Evolutionary conservation across 2,797 vertebrate genomes (phyloP), one percentile per base, ranked within the genome.

Genomic region (Syndactyla subalaris): DNA sequence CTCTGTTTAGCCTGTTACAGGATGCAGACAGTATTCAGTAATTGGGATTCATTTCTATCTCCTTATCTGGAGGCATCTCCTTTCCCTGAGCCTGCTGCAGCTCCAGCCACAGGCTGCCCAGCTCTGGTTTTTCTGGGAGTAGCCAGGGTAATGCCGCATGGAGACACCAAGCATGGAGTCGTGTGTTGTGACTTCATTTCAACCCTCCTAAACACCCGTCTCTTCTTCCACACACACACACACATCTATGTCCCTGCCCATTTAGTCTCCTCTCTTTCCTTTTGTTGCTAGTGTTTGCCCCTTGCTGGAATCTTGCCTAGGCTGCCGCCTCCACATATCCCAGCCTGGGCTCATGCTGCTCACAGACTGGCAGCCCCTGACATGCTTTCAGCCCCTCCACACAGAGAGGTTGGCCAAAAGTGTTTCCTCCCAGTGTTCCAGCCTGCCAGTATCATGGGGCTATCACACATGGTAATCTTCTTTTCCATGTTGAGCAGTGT

Each of bases 261-360:
- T 84, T 85, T 70, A 68, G 77, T 86, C 61, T 80, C 79, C 74
- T 85, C 61, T 91, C 26, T 82, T 66, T 78, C 55, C 10, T 81
- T 78, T 58, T 65, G 62, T 87, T 78, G 32, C 54, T 88, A 45
- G 45, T 43, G 34, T 91, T 81, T 85, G 49, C 38, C 26, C 36
- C 12, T 21, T 74, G 32, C 73, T 94, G 90, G 70, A 92, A 82
- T 85, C 92, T 86, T 94, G 74, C 88, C 90, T 80, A 12, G 59
- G 66, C 46, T 92, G 41, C 74, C 1, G 0, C 78, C 85, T 88
- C 88, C 2, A 0, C 2, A 0, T 3, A 2, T 94, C 84, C 63
- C 89, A 95, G 52, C 65, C 61, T 4, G 6, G 46, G 70, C 71
- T 84, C 41, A 63, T 65, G 43, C 70, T 11, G 11, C 48, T 93